Percentiles rank a stretch among this genome's conserved stretches.
Conservation (phyloP, 1,140 invertebrate genomes). For the Gryon sp. region DNA sequence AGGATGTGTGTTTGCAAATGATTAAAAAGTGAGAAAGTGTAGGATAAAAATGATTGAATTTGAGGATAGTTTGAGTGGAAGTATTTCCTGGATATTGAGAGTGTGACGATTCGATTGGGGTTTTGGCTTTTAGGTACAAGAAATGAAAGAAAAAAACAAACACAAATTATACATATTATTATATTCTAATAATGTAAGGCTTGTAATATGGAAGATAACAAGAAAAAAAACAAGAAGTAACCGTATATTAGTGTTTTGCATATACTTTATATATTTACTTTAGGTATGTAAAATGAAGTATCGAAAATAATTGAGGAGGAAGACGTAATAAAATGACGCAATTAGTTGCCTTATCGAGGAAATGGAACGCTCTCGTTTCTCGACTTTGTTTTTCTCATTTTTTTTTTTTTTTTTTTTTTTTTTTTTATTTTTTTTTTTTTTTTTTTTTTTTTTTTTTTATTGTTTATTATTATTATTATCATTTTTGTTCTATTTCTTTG, state of each 20-base stretch:
- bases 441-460: neutral
- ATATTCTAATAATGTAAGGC: constrained; percentile 79
- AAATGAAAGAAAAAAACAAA: constrained; percentile 34
- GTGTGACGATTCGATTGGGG: constrained; percentile 9
- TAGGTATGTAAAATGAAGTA: constrained; percentile 75
- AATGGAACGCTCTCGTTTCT: constrained; percentile 46
- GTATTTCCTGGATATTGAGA: neutral
- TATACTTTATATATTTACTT: constrained; percentile 79
- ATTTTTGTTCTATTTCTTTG: neutral
- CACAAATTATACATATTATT: constrained; percentile 78
- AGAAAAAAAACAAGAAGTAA: constrained; percentile 78
- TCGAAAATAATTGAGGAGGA: constrained; percentile 61
- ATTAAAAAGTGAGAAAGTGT: too few relatives aligned
- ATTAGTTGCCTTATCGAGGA: constrained; percentile 76
- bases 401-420: constrained; percentile 2
- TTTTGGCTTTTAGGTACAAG: constrained; percentile 38
- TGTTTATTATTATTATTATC: neutral
- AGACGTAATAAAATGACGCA: constrained; percentile 59
- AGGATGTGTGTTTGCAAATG: too few relatives aligned
- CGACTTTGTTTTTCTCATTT: constrained; percentile 47
- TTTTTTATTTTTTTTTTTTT: neutral
- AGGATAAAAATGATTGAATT: too few relatives aligned
- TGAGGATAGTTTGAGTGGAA: neutral
- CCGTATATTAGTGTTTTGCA: constrained; percentile 80
- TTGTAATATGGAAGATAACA: constrained; percentile 79